Evolutionary conservation across 2,888 invertebrate species (phyloP), one percentile per base, ranked within the genome.

Genomic region (Pammene fasciana): DNA sequence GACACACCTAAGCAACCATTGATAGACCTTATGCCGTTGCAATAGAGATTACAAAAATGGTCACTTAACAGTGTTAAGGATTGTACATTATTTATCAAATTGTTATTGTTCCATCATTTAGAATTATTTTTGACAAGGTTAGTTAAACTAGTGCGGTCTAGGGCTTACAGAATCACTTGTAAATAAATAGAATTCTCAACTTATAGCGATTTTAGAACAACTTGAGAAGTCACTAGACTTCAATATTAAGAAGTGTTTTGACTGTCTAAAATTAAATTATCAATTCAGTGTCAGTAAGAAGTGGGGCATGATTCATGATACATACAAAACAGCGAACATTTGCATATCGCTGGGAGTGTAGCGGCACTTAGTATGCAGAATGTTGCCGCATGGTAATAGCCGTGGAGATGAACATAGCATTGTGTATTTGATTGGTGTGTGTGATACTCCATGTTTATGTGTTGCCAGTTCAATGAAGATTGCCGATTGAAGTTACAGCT

Each of bases 221-320:
- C 26, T 26, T 26, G 26, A 26, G 26, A 26, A 26, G 26, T 26
- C n/a, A n/a, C n/a, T n/a, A n/a, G 34, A 54, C 34, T 5, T 7
- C 8, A 60, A 45, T 60, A 10, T 45, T 36, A 34, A 59, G 11
- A 57, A 34, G 43, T 52, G 16, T 54, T 36, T 54, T 34, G 34
- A 14, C 48, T 34, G 57, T 52, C 59, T n/a, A 48, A 65, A 18
- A 45, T 45, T 26, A 41, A 48, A 65, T 65, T 65, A 55, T 34
- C 9, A 59, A 82, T 82, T 75, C 79, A 72, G 61, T 57, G 68
- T 72, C 74, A 75, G 78, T 78, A 74, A 74, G 75, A 76, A 78
- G 76, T 77, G 76, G 78, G 76, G 73, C 76, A 74, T 54, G 75
- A 75, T 26, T 72, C 72, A 74, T 73, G 74, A 67, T 18, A 75